Percentiles rank a stretch among this genome's conserved stretches.
phyloP scores from a whole-genome alignment of 2,888 invertebrate genomes.

The Rhopalosiphum nymphaeae region DNA sequence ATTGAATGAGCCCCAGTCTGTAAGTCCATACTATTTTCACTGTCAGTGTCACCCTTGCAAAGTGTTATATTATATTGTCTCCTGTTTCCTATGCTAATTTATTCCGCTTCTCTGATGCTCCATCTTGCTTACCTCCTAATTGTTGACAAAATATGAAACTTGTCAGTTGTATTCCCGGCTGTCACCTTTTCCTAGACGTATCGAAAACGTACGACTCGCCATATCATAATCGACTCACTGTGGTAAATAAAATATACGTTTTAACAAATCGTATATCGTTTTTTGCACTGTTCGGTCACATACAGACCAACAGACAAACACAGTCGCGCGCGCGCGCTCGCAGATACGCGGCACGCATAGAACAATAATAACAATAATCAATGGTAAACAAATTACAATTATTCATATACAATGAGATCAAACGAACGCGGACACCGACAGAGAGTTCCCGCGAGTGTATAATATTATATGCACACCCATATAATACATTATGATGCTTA shows the following conservation, averaged over 20 bases:
- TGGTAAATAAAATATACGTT: neutral
- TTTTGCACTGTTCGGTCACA: neutral
- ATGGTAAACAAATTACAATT: slow-evolving; percentile 63
- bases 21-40: neutral
- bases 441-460: slow-evolving; percentile 22
- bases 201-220: neutral
- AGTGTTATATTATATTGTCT: neutral
- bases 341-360: neutral
- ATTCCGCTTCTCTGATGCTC: neutral
- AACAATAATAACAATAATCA: slow-evolving; percentile 58
- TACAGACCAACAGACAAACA: neutral
- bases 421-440: slow-evolving; percentile 56
- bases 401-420: slow-evolving; percentile 62
- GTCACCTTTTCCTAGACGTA: too few relatives aligned
- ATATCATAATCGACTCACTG: neutral
- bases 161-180: too few relatives aligned
- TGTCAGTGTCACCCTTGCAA: neutral
- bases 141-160: too few relatives aligned
- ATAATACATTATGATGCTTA: neutral
- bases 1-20: neutral
- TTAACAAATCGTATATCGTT: neutral
- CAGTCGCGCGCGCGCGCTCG: neutral
- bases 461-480: neutral
- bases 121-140: too few relatives aligned
- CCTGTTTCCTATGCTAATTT: neutral